Evolutionary conservation across 2,113 vertebrate species (phyloP), one percentile per base, ranked within the genome.

Genomic region (Octodon degus): DNA sequence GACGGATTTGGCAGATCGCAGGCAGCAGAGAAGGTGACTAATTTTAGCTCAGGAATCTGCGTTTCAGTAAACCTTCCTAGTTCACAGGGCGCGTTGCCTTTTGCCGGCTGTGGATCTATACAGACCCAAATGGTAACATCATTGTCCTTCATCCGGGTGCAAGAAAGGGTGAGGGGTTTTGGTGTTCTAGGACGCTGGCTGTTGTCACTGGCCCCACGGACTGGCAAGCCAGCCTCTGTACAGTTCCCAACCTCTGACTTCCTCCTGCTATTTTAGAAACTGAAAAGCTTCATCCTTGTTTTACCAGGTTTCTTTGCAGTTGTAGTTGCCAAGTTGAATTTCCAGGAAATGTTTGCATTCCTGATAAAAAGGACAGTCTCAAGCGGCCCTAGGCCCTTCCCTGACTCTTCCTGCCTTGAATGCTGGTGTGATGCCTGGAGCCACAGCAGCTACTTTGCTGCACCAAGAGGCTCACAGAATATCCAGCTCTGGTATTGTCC

Each of bases 321-420:
- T 27, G 30, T 12, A 25, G 25, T 25, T 96, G 93, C 93, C 97
- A 96, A 79, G 40, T 85, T 97, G 76, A 58, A 90, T 92, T 96
- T 97, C 85, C 95, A 97, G 72, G 95, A 97, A 96, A 85, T 84
- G 63, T 90, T 94, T 96, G 60, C n/a, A 86, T 93, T 93, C 95
- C 82, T 88, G 86, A 94, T 88, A 92, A 87, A 93, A 95, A 62
- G n/a, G 81, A 84, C 40, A 77, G 87, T 84, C 1, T 12, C 65
- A 25, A 65, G 37, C 40, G 86, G 47, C 70, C 82, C 55, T 80
- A 37, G 81, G 60, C 93, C 87, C 81, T 88, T 65, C 60, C 65
- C 37, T 77, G 43, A 32, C 67, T 89, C 90, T 96, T 77, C 90
- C 43, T 93, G 47, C 72, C 65, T 68, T 53, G 76, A 76, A 81